Base-by-base conservation (phyloP, 2,797 vertebrate genomes). In the Gymnoscopelus microlampas region DNA sequence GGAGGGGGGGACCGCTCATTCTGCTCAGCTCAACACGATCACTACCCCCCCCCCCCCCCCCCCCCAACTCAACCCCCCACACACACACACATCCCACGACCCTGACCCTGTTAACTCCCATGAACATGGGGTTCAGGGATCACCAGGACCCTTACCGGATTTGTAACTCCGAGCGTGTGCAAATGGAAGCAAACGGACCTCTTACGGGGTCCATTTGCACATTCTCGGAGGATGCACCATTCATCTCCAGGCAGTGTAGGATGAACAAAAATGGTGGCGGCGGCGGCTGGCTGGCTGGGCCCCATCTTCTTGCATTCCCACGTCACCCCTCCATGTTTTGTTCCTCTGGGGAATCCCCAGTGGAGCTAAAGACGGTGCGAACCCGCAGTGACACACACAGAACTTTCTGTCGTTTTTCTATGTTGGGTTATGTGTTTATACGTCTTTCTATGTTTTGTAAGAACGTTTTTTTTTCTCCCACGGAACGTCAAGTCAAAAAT, bases 371-470 rank as follows among this genome's bases (percentile, higher is more conserved):
- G 39, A 82, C 49, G 39, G 73, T 88, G 82, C 87, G 80, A 85
- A 59, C 59, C 65, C 66, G 67, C 76, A 76, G 70, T 68, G 82
- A 68, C 81, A 71, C 75, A 82, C 61, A 63, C 29, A 15, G 56
- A 71, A 76, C 66, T 62, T 50, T 74, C 74, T 79, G 66, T 53
- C 10, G 14, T 68, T 79, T 62, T 75, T 82, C 74, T 82, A 74
- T 79, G 75, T 84, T 88, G 54, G 62, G 76, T 87, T 88, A 73
- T 77, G 74, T 89, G 82, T 88, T 85, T 82, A 44, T 9, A 44
- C 85, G 75, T 90, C 85, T 91, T 87, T 89, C 71, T 83, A 79
- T 89, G 78, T 91, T 86, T 89, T 86, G 78, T 87, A 80, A 84
- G 83, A 44, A 7, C 9, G 2, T 81, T 74, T 87, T 85, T 83